These are phyloP conservation scores for Mylabris phalerata DNA, from an alignment of 1,140 invertebrate species.

Conservation along the genomic window DNA sequence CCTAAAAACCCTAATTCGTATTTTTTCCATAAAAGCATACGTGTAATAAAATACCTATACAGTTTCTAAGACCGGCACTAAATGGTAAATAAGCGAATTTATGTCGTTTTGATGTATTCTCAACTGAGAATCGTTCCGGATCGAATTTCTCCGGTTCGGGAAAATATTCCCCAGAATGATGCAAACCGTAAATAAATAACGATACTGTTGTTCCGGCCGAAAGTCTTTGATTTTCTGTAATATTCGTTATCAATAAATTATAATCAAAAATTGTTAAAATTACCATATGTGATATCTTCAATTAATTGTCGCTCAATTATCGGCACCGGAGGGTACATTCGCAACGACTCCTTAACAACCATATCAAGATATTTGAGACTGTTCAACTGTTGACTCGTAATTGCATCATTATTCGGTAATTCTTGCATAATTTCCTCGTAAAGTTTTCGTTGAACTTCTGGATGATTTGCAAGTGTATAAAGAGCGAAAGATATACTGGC, in stretches of 20 bases:
- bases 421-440: slow-evolving; percentile 53
- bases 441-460: slow-evolving; percentile 54
- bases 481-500: slow-evolving; percentile 52
- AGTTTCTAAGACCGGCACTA: slow-evolving; percentile 56
- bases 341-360: slow-evolving; percentile 55
- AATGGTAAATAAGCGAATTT: slow-evolving; percentile 55
- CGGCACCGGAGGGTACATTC: slow-evolving; percentile 61
- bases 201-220: too few species aligned
- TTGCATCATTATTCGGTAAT: slow-evolving; percentile 37
- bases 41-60: slow-evolving; percentile 46
- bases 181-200: too few species aligned
- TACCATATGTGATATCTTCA: too few species aligned
- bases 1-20: slow-evolving; percentile 27
- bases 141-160: slow-evolving; percentile 58
- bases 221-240: too few species aligned
- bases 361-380: slow-evolving; percentile 59
- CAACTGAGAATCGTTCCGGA: slow-evolving; percentile 60
- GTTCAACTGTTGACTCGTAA: slow-evolving; percentile 48
- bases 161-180: slow-evolving; percentile 54
- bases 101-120: slow-evolving; percentile 44
- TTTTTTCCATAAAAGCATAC: too few species aligned
- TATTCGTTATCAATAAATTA: too few species aligned
- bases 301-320: too few species aligned
- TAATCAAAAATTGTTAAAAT: too few species aligned
- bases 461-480: slow-evolving; percentile 53